Conservation (phyloP, 2,113 vertebrate species). For the Silurus meridionalis region DNA sequence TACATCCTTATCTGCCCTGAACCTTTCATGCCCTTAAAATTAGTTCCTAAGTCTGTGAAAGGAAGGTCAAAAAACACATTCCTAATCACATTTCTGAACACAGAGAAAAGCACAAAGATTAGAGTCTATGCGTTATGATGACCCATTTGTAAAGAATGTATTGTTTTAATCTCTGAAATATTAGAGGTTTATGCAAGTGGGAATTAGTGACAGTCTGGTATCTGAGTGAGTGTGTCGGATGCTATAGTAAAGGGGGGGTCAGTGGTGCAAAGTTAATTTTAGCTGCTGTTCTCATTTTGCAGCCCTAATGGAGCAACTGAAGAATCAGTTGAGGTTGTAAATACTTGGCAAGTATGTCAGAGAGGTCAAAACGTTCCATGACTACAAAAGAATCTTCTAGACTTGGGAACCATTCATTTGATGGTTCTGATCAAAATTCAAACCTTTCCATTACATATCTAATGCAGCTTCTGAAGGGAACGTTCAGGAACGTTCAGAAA, state of each 20-base stretch:
- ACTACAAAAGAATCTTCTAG: constrained; percentile 20
- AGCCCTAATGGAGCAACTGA: constrained; percentile 70
- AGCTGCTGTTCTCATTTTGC: constrained; percentile 67
- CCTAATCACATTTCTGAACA: background rate
- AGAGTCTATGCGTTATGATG: background rate
- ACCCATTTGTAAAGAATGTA: background rate
- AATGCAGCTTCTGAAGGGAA: background rate
- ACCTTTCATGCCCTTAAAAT: background rate
- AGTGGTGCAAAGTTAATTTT: constrained; percentile 67
- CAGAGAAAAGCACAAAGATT: background rate
- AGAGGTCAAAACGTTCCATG: constrained; percentile 42
- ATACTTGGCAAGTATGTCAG: constrained; percentile 70
- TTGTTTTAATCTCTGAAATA: background rate
- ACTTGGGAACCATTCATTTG: background rate
- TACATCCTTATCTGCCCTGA: background rate
- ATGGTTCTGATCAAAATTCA: background rate
- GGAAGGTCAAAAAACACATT: background rate
- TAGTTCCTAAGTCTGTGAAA: background rate
- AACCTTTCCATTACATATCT: background rate
- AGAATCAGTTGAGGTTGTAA: constrained; percentile 73
- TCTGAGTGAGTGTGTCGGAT: constrained; percentile 20
- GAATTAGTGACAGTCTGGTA: constrained; percentile 14
- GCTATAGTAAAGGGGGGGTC: constrained; percentile 6
- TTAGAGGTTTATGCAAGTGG: constrained; percentile 12
- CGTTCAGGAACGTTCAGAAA: background rate